Base-by-base conservation (phyloP, 2,797 vertebrate genomes). In the Alectoris magna region DNA sequence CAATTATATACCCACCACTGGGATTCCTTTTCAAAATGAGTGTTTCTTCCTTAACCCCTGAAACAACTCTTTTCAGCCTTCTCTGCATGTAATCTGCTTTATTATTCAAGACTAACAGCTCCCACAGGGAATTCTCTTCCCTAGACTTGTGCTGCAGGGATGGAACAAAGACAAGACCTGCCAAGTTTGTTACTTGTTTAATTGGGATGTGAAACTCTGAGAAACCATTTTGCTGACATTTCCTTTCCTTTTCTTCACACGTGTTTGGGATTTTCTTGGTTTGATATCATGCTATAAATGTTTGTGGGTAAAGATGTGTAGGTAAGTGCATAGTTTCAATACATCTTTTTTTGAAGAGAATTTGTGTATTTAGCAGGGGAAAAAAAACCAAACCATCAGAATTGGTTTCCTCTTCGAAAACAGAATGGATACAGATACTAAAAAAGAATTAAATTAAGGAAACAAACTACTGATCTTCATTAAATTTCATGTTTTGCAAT, bases 1-100 rank as follows among this genome's bases (percentile, higher is more conserved):
- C 59, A 63, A 69, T 74, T 88, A 77, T 76, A 70, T 21, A 81
- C 84, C 62, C 69, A 92, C 81, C 14, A 44, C 7, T 66, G 68
- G 66, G 88, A 80, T 76, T 90, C 70, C 56, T 64, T 92, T 96
- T 92, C 86, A 95, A 77, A 90, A 87, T 48, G n/a, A 91, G 36
- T 56, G 23, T 68, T 75, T 91, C 67, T 91, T 36, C 38, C 62
- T 87, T 88, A 95, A 84, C 84, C 88, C 94, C 72, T 90, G 79
- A 89, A 95, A 84, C 6, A 55, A 60, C 58, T 92, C 66, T 95
- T 96, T 93, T 88, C 82, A 96, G 74, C 70, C 68, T 86, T 93
- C 90, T 96, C 88, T 75, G 41, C 68, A 43, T 91, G 93, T 95
- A 91, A 89, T 97, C 95, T 96, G 91, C 94, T 97, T 97, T 96